A percentile compares a stretch with the other conserved stretches of the same genome.
phyloP scores from a whole-genome alignment of 2,888 invertebrate genomes.

The Chironomus tentans region DNA sequence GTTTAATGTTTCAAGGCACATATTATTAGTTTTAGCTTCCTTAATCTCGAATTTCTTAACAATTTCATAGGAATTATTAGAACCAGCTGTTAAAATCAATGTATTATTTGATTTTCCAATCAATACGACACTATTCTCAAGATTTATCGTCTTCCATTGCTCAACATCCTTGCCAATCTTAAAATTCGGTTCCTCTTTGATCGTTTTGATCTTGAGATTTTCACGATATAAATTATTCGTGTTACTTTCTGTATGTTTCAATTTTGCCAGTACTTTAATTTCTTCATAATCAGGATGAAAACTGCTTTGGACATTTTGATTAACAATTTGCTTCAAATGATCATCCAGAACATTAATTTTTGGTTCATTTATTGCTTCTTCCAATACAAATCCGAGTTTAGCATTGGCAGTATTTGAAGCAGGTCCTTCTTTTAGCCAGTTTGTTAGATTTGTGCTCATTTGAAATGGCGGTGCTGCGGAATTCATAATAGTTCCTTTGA shows the following conservation, averaged over 20 bases:
- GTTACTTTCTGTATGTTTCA: neutral
- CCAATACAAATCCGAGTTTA: neutral
- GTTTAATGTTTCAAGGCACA: slow-evolving; percentile 32
- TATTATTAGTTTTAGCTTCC: neutral
- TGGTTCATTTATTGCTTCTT: neutral
- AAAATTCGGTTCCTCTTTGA: slow-evolving; percentile 35
- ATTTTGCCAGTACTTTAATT: neutral
- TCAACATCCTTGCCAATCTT: slow-evolving; percentile 6
- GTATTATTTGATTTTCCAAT: slow-evolving; percentile 34
- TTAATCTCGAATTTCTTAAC: slow-evolving; percentile 2
- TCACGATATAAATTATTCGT: slow-evolving; percentile 32
- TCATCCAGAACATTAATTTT: slow-evolving; percentile 3
- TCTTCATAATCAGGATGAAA: slow-evolving; percentile 2
- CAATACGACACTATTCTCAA: slow-evolving; percentile 32
- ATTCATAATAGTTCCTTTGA: neutral
- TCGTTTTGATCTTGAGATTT: slow-evolving; percentile 34
- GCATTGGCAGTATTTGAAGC: neutral
- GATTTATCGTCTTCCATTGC: slow-evolving; percentile 31
- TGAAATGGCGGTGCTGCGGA: neutral
- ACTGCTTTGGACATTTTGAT: neutral
- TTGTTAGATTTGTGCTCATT: neutral
- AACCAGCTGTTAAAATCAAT: slow-evolving; percentile 33
- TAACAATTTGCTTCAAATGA: neutral
- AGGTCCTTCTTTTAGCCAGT: neutral
- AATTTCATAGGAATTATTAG: slow-evolving; percentile 6